Evolutionary conservation across 1,140 invertebrate genomes (phyloP).

Genomic region (Ostrea edulis): DNA sequence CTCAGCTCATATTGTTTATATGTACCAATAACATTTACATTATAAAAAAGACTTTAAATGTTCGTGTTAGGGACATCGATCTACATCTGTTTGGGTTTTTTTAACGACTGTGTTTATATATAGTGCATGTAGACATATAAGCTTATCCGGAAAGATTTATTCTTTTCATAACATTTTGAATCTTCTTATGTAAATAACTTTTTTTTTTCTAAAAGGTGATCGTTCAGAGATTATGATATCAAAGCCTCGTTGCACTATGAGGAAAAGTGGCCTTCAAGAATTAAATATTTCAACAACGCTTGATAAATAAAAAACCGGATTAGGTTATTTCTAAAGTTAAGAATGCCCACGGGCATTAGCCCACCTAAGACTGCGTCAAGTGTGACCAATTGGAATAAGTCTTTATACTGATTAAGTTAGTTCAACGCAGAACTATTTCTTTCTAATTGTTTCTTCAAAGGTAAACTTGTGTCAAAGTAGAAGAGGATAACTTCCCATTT

Average conservation of each 20-base stretch:
- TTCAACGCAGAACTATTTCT: neutral
- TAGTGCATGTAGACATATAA: too few species aligned
- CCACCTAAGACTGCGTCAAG: neutral
- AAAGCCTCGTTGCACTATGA: neutral
- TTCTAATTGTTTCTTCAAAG: neutral
- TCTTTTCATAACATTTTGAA: neutral
- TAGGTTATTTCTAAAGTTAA: neutral
- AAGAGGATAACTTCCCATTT: conserved; percentile 1
- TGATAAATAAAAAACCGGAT: neutral
- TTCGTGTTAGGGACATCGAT: too few species aligned
- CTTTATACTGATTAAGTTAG: neutral
- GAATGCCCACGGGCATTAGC: neutral
- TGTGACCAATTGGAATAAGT: conserved; percentile 4
- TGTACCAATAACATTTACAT: too few species aligned
- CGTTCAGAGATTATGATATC: neutral
- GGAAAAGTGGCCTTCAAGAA: conserved; percentile 4
- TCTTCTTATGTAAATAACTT: neutral
- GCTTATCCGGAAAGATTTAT: neutral
- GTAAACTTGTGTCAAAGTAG: neutral
- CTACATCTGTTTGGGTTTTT: too few species aligned
- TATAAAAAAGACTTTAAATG: too few species aligned
- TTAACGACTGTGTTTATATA: too few species aligned
- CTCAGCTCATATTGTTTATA: too few species aligned
- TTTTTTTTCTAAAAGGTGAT: neutral
- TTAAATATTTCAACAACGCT: neutral